These are phyloP conservation scores for Pipistrellus pygmaeus DNA, from an alignment of 2,797 vertebrate species.

Conservation along the genomic window DNA sequence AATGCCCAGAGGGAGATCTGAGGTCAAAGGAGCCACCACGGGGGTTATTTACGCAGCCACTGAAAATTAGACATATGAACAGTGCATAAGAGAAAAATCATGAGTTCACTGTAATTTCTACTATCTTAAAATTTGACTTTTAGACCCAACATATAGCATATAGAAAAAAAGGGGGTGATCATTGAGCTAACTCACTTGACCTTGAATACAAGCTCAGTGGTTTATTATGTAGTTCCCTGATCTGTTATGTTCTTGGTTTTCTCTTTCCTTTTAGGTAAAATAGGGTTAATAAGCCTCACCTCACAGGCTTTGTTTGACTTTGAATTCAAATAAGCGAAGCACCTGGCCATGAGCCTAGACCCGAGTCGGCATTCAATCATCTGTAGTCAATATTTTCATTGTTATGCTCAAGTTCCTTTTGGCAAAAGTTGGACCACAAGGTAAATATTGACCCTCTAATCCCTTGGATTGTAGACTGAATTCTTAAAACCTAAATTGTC, in stretches of 20 bases:
- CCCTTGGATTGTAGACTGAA: neutral
- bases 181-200: neutral
- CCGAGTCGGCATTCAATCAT: too few relatives aligned
- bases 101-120: neutral
- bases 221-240: neutral
- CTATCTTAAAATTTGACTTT: neutral
- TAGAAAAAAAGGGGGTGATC: neutral
- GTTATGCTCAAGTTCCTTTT: neutral
- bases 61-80: neutral
- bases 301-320: neutral
- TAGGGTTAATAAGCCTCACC: neutral
- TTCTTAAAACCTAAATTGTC: slow-evolving; percentile 2
- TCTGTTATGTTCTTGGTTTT: neutral
- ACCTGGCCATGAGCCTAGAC: neutral
- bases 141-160: neutral
- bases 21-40: neutral
- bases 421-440: slow-evolving; percentile 19
- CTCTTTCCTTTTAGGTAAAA: neutral
- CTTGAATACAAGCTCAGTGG: neutral
- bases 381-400: neutral
- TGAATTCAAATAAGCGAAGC: neutral
- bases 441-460: neutral
- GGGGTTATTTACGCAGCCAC: neutral
- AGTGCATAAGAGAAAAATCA: too few relatives aligned
- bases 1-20: neutral